phyloP scores from a whole-genome alignment of 2,113 vertebrate species.

The Sus scrofa region T2T-Sscrofa CM000818.6:48797501-48798000 shows the following conservation, averaged over 20 bases:
- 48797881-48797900: not conserved
- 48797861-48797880: not conserved
- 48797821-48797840: not conserved
- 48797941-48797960: not conserved
- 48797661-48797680: not conserved
- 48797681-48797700: too few relatives aligned
- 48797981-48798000: conserved; percentile 40
- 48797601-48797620: not conserved
- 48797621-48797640: not conserved
- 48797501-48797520: not conserved
- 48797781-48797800: too few relatives aligned
- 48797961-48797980: not conserved
- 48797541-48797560: conserved; percentile 6
- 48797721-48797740: too few relatives aligned
- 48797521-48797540: not conserved
- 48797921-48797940: not conserved
- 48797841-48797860: not conserved
- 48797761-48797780: too few relatives aligned
- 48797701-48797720: too few relatives aligned
- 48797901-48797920: not conserved
- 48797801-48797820: too few relatives aligned
- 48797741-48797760: too few relatives aligned
- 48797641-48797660: not conserved
- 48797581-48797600: not conserved
- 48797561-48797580: not conserved